Percentiles rank a stretch among this genome's conserved stretches.
Conservation (phyloP, 2,797 vertebrate genomes). For the Pseudotriccus pelzelni region DNA sequence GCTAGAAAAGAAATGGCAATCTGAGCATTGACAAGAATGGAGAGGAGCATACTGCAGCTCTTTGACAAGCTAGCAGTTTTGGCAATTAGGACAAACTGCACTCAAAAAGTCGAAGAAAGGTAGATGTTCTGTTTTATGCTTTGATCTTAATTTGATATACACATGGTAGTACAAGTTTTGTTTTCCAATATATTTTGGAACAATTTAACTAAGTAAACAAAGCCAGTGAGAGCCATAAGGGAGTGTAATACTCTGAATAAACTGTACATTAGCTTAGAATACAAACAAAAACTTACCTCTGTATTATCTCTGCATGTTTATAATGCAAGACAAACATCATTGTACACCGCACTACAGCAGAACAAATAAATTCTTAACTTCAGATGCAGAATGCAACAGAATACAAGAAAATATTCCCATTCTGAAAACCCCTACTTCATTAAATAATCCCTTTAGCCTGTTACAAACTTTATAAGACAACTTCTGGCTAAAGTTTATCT, state of each 20-base stretch:
- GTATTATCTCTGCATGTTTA: neutral
- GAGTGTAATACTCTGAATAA: neutral
- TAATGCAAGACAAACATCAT: constrained; percentile 35
- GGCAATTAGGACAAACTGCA: neutral
- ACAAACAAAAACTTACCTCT: constrained; percentile 14
- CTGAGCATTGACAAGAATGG: neutral
- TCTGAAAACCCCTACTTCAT: constrained; percentile 17
- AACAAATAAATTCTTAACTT: constrained; percentile 42
- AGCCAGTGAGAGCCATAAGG: neutral
- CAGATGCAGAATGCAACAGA: constrained; percentile 7
- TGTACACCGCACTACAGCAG: neutral
- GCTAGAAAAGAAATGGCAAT: constrained; percentile 11
- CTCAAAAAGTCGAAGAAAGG: neutral
- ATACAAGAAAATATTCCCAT: neutral
- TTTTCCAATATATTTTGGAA: constrained; percentile 6
- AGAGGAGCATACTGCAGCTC: neutral
- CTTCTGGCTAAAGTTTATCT: constrained; percentile 19
- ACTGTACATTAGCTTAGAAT: neutral
- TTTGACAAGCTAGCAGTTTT: neutral
- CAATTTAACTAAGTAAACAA: constrained; percentile 26
- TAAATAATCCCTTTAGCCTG: constrained; percentile 35
- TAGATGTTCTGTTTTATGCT: neutral
- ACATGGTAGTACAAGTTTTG: neutral
- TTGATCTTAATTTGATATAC: constrained; percentile 18
- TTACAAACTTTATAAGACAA: neutral